phyloP scores from a whole-genome alignment of 2,888 invertebrate species.

The Melanophora roralis region DNA sequence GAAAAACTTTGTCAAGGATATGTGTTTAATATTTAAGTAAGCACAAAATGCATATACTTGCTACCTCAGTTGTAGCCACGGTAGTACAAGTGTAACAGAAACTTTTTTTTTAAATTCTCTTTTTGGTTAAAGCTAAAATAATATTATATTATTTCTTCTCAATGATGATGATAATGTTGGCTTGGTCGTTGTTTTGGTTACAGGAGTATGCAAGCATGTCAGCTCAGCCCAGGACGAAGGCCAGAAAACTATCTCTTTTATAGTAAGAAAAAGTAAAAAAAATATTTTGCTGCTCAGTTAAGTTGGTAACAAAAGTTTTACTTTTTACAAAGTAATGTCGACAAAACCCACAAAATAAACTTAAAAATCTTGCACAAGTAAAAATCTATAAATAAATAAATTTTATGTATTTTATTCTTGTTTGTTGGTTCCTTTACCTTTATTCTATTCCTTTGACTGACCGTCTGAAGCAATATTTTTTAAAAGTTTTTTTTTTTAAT shows the following conservation, averaged over 20 bases:
- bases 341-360: not conserved
- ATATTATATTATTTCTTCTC: slow-evolving; percentile 1
- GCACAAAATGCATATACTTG: slow-evolving; percentile 42
- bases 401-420: not conserved
- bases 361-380: not conserved
- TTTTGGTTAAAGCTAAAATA: slow-evolving; percentile 25
- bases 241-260: slow-evolving; percentile 15
- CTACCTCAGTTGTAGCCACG: slow-evolving; percentile 9
- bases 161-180: slow-evolving; percentile 13
- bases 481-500: no score
- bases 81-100: not conserved
- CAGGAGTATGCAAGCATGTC: not conserved
- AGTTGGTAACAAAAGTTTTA: slow-evolving; percentile 36
- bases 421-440: no score
- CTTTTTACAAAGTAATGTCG: slow-evolving; percentile 16
- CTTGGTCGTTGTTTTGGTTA: not conserved
- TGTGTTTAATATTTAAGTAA: slow-evolving; percentile 60
- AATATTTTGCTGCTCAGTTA: slow-evolving; percentile 44
- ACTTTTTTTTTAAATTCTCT: slow-evolving; percentile 37
- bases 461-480: no score
- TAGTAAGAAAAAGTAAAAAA: slow-evolving; percentile 34
- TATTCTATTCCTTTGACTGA: no score
- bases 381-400: not conserved
- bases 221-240: not conserved
- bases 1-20: slow-evolving; percentile 55